Percentiles rank a stretch among this genome's conserved stretches.
Evolutionary conservation across 2,888 invertebrate species (phyloP).

Genomic region (Lagria hirta): DNA sequence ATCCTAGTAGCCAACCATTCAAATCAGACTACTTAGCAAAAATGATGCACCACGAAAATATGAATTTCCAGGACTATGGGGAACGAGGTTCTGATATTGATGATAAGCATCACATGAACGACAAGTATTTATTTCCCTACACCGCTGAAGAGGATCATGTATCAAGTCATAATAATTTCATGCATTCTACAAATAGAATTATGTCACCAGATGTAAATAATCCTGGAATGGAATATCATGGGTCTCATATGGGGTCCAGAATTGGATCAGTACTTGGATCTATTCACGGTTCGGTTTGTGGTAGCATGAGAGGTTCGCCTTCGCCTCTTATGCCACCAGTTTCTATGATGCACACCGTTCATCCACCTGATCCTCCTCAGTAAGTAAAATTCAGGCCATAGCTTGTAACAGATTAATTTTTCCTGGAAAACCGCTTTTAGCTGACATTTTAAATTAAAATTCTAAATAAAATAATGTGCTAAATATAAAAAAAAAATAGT

Average conservation of each 20-base stretch:
- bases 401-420: conserved; percentile 2
- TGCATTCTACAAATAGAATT: conserved; percentile 45
- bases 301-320: conserved; percentile 51
- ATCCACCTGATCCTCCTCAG: conserved; percentile 48
- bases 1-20: conserved; percentile 40
- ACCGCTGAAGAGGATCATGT: conserved; percentile 80
- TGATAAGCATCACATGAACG: conserved; percentile 70
- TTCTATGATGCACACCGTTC: conserved; percentile 49
- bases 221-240: conserved; percentile 53
- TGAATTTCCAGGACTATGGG: conserved; percentile 59
- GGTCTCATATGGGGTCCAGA: conserved; percentile 48
- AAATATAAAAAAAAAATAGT: no score
- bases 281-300: conserved; percentile 49
- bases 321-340: conserved; percentile 51
- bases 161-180: conserved; percentile 44
- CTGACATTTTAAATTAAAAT: conserved; percentile 12
- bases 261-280: conserved; percentile 52
- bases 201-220: conserved; percentile 58
- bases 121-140: conserved; percentile 83
- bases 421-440: background rate
- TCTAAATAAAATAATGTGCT: no score
- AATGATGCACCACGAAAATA: conserved; percentile 48
- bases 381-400: conserved; percentile 43
- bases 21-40: conserved; percentile 50
- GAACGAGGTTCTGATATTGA: conserved; percentile 71